Conservation (phyloP, 2,797 vertebrate species). For the Enteromius treurensis region DNA sequence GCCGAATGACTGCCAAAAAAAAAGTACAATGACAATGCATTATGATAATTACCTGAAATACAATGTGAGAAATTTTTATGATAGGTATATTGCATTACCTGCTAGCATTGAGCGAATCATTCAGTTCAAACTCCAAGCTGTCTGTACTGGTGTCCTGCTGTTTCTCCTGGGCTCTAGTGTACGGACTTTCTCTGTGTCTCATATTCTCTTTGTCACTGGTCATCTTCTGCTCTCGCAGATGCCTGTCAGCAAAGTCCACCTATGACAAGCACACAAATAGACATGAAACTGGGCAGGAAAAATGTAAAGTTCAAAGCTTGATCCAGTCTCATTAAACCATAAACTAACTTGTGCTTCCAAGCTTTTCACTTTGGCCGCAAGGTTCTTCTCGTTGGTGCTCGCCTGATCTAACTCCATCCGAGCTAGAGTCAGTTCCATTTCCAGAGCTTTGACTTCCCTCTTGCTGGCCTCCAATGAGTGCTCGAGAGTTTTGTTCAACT, state of each 20-base stretch:
- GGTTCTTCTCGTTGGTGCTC: slow-evolving; percentile 72
- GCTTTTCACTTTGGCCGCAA: slow-evolving; percentile 76
- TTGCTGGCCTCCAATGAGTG: slow-evolving; percentile 72
- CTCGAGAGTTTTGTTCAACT: slow-evolving; percentile 76
- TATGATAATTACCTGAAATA: background rate
- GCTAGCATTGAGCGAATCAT: slow-evolving; percentile 77
- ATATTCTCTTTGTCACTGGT: slow-evolving; percentile 30
- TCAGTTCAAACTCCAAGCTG: slow-evolving; percentile 84
- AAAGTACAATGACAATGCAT: background rate
- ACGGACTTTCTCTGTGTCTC: slow-evolving; percentile 63
- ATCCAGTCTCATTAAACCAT: background rate
- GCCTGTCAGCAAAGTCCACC: slow-evolving; percentile 78
- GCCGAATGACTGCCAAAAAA: slow-evolving; percentile 70
- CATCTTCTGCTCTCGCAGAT: slow-evolving; percentile 74
- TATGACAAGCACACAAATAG: slow-evolving; percentile 53
- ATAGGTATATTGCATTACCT: slow-evolving; percentile 70
- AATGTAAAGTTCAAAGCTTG: background rate
- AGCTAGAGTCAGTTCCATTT: slow-evolving; percentile 75
- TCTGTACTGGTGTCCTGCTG: slow-evolving; percentile 77
- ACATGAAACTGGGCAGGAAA: background rate
- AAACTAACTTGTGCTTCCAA: slow-evolving; percentile 86
- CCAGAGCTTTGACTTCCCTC: slow-evolving; percentile 74
- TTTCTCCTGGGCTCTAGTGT: slow-evolving; percentile 55
- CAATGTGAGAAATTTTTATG: background rate
- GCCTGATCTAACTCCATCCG: slow-evolving; percentile 80